These are phyloP conservation scores for Pimpla rufipes DNA, from an alignment of 2,888 invertebrate species.

Conservation along the genomic window DNA sequence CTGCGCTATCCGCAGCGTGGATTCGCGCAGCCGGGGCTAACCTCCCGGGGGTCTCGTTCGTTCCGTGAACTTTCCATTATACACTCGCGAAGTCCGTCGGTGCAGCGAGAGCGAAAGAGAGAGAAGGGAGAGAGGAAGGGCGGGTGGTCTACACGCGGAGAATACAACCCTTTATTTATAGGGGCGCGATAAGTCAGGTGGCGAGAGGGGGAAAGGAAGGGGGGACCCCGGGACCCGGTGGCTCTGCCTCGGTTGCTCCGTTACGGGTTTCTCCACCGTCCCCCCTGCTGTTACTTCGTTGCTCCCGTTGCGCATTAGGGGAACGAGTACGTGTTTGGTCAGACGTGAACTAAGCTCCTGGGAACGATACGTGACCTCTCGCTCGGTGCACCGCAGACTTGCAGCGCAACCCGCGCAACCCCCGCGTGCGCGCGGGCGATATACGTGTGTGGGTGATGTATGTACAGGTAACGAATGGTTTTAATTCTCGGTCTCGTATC, in stretches of 20 bases:
- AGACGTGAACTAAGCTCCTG: slow-evolving; percentile 69
- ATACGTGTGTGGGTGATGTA: not conserved
- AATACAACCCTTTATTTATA: slow-evolving; percentile 69
- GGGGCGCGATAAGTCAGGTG: slow-evolving; percentile 69
- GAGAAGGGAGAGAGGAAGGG: too few species aligned
- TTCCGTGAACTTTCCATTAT: slow-evolving; percentile 66
- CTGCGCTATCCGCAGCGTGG: slow-evolving; percentile 16
- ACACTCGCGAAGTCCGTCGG: slow-evolving; percentile 57
- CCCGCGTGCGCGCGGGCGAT: too few species aligned
- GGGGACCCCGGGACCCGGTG: slow-evolving; percentile 10
- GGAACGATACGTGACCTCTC: slow-evolving; percentile 69
- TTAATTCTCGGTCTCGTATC: slow-evolving; percentile 60
- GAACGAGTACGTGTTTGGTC: slow-evolving; percentile 70
- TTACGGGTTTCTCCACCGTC: slow-evolving; percentile 38
- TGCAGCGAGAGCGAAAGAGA: too few species aligned
- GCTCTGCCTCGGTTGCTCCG: slow-evolving; percentile 33
- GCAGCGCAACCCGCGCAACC: slow-evolving; percentile 23
- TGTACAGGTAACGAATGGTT: slow-evolving; percentile 62
- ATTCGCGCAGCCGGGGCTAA: slow-evolving; percentile 22
- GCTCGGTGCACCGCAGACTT: slow-evolving; percentile 47
- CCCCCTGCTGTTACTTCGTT: slow-evolving; percentile 60
- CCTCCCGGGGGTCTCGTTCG: slow-evolving; percentile 63
- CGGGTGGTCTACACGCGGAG: slow-evolving; percentile 51
- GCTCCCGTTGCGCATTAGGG: slow-evolving; percentile 67
- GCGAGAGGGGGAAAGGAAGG: slow-evolving; percentile 20